Evolutionary conservation across 2,797 vertebrate species (phyloP), one percentile per base, ranked within the genome.

Genomic region (Tragopan temminckii): DNA sequence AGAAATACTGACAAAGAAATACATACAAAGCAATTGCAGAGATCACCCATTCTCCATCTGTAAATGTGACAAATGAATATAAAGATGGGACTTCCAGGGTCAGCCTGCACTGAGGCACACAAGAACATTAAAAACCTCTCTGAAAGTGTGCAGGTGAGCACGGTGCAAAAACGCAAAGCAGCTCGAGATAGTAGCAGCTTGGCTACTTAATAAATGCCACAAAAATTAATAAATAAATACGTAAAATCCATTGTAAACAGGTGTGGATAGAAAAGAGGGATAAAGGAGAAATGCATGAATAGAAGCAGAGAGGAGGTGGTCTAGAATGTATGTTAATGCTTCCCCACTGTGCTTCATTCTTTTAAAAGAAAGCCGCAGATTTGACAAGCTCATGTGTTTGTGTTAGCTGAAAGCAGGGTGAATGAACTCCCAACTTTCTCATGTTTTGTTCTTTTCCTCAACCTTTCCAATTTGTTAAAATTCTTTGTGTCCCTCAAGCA

Each of bases 371-470:
- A 85, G 36, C 13, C 50, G 42, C 43, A 74, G 48, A 45, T 70
- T 5, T 53, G 38, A 74, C 43, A 90, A 77, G 29, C 75, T 71
- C 48, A 14, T 16, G 25, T 13, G 53, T 27, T 77, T 48, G 4
- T 0, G 1, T 25, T 50, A 75, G 62, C 53, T 92, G 55, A 48
- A 78, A 79, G 20, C 13, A 1, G 33, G 29, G 69, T 29, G 48
- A 86, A 82, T 17, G 40, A 89, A n/a, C 42, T 69, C 66, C 63
- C 59, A 80, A 36, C 68, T 87, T 90, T 85, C 55, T 76, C 76
- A 91, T 85, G 72, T 40, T 66, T 71, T 59, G 62, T 59, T 74
- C 31, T n/a, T 80, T 80, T 76, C 80, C 70, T 52, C 29, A 92
- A 72, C 63, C 67, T 76, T 90, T 76, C 52, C 0, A 0, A 57